A percentile compares a stretch with the other conserved stretches of the same genome.
phyloP scores from a whole-genome alignment of 2,113 vertebrate species.

The Prochilodus magdalenae region DNA sequence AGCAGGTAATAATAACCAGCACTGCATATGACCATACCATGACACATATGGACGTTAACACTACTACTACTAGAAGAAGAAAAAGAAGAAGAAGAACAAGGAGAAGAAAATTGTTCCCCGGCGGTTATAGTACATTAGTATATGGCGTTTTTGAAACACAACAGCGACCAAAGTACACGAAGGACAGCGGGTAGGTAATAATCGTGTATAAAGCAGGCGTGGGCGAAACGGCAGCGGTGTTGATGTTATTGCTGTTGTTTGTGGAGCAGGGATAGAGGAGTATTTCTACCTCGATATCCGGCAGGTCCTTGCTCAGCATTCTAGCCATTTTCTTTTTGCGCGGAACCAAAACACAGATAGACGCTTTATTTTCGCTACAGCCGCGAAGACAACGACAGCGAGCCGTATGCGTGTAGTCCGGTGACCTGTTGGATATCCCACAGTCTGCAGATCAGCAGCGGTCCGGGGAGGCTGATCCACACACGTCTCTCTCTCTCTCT shows the following conservation, averaged over 20 bases:
- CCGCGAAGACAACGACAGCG: background rate
- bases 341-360: slow-evolving; percentile 17
- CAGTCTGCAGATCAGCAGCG: background rate
- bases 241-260: background rate
- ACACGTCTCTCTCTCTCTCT: background rate
- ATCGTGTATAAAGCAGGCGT: background rate
- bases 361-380: slow-evolving; percentile 1
- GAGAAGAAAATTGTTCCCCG: too few relatives aligned
- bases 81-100: too few relatives aligned
- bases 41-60: too few relatives aligned
- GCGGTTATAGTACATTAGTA: too few relatives aligned
- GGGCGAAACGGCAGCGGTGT: background rate
- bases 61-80: too few relatives aligned
- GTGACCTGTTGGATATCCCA: slow-evolving; percentile 38
- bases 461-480: slow-evolving; percentile 35
- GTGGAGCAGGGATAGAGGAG: slow-evolving; percentile 8
- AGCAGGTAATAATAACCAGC: too few relatives aligned
- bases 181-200: background rate
- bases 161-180: background rate
- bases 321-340: slow-evolving; percentile 70
- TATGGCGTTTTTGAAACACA: too few relatives aligned
- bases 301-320: slow-evolving; percentile 80
- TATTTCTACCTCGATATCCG: slow-evolving; percentile 84
- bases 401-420: slow-evolving; percentile 8
- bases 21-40: too few relatives aligned